phyloP scores from a whole-genome alignment of 2,113 vertebrate species.

The Corythaixoides concolor region DNA sequence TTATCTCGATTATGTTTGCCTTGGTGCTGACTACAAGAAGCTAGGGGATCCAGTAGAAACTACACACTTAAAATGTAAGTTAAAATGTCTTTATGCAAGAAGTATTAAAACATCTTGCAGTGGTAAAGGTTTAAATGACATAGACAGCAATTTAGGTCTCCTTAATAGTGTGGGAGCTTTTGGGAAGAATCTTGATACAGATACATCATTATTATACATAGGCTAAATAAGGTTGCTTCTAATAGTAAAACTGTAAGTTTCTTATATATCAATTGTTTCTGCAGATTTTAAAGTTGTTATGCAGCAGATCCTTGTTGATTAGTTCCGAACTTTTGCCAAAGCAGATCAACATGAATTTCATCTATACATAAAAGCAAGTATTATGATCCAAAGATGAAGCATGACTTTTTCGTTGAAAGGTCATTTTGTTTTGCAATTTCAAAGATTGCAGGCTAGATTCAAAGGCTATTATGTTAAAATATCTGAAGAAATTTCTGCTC shows the following conservation, averaged over 20 bases:
- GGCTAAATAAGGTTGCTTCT: neutral
- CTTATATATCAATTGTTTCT: neutral
- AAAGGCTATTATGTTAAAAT: neutral
- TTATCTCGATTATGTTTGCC: neutral
- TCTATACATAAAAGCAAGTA: neutral
- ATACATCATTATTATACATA: neutral
- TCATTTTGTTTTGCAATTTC: neutral
- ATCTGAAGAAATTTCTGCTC: neutral
- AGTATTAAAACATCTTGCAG: neutral
- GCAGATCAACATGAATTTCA: neutral
- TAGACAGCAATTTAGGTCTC: neutral
- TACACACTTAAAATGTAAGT: neutral
- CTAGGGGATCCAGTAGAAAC: neutral
- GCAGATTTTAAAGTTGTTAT: neutral
- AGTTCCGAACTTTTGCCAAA: neutral
- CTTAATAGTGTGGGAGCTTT: neutral
- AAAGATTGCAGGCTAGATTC: neutral
- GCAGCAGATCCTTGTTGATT: neutral
- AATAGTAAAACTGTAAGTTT: neutral
- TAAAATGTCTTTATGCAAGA: neutral
- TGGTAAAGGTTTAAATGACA: neutral
- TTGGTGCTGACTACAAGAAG: neutral
- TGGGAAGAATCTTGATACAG: neutral
- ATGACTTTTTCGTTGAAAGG: neutral
- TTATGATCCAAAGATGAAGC: neutral